Percentiles rank a stretch among this genome's conserved stretches.
phyloP scores from a whole-genome alignment of 2,113 vertebrate genomes.

The Neopipo cinnamomea region DNA sequence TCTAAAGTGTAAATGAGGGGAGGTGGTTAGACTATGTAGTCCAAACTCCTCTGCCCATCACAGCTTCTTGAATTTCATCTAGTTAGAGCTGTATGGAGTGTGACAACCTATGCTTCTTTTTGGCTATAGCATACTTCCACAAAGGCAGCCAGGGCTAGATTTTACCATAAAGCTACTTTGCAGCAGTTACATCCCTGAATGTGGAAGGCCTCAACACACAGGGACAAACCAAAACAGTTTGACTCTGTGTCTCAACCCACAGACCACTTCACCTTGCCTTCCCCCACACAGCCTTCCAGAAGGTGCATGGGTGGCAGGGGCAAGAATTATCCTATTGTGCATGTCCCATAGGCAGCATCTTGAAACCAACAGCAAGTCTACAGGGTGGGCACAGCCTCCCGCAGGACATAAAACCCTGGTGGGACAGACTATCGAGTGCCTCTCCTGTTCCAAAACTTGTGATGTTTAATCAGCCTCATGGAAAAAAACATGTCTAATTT shows the following conservation, averaged over 20 bases:
- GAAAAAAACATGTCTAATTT: not conserved
- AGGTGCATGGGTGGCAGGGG: not conserved
- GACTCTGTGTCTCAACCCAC: not conserved
- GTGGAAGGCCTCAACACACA: not conserved
- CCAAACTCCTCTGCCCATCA: not conserved
- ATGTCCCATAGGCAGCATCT: rapidly evolving
- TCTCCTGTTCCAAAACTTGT: not conserved
- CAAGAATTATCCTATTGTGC: not conserved
- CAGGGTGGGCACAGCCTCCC: not conserved
- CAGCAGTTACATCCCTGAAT: not conserved
- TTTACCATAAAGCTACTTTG: not conserved
- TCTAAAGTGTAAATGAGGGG: not conserved
- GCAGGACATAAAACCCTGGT: not conserved
- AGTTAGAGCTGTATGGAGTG: not conserved
- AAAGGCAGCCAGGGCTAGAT: not conserved
- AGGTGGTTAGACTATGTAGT: not conserved
- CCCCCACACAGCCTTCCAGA: not conserved
- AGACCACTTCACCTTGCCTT: not conserved
- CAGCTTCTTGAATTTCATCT: not conserved
- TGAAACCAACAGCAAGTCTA: not conserved
- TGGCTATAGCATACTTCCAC: not conserved
- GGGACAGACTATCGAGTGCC: rapidly evolving
- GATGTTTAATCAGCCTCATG: not conserved
- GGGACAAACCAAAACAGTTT: not conserved
- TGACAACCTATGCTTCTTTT: not conserved